A percentile compares a stretch with the other conserved stretches of the same genome.
Conservation (phyloP, 2,797 vertebrate species). For the Sebastes variabilis region DNA sequence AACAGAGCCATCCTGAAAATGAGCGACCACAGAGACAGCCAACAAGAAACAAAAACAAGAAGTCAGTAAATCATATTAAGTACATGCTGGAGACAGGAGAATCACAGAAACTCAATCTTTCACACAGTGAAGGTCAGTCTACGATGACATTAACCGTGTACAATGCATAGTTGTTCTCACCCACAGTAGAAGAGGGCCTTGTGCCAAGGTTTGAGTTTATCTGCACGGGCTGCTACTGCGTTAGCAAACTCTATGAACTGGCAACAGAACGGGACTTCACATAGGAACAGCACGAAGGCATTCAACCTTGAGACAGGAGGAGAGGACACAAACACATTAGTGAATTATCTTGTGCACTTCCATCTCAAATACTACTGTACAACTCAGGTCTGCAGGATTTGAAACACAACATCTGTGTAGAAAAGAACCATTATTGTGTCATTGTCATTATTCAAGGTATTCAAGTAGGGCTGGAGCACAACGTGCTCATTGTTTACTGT, state of each 20-base stretch:
- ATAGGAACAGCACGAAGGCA: constrained; percentile 92
- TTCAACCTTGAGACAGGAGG: constrained; percentile 86
- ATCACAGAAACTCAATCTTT: neutral
- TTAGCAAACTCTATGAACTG: constrained; percentile 97
- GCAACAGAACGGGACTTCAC: constrained; percentile 97
- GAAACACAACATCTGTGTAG: neutral
- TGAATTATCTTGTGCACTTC: neutral
- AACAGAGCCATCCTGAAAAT: constrained; percentile 90
- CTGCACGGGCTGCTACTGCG: constrained; percentile 83
- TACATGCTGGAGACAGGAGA: neutral
- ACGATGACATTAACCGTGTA: neutral
- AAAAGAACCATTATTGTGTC: neutral
- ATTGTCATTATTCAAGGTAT: neutral
- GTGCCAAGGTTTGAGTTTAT: constrained; percentile 93
- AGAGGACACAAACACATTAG: constrained; percentile 36
- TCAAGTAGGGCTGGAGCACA: neutral
- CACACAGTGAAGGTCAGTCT: neutral
- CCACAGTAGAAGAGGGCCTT: constrained; percentile 96
- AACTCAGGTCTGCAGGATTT: neutral
- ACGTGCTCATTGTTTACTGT: neutral
- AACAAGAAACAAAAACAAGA: constrained; percentile 1
- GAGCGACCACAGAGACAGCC: neutral
- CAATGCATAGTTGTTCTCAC: constrained; percentile 76
- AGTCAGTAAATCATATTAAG: constrained; percentile 3
- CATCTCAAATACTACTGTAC: neutral